phyloP scores from a whole-genome alignment of 30 jellyfish, hydroid and myxozoan genomes.

The Chrysaora quinquecirrha region DNA sequence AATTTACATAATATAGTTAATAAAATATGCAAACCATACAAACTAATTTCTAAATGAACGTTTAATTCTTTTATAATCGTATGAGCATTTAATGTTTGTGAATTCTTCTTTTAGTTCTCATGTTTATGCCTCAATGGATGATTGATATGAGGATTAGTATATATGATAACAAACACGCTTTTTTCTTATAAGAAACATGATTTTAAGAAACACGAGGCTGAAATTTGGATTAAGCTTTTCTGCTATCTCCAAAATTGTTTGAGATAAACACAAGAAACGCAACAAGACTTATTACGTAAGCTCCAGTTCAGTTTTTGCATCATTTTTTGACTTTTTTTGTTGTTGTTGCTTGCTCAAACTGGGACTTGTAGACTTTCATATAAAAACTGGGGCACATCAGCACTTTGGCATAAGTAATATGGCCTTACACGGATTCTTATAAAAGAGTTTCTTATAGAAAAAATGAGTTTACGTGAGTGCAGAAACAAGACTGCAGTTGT shows the following conservation, averaged over 20 bases:
- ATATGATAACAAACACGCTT: neutral
- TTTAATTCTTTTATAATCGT: neutral
- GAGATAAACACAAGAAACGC: neutral
- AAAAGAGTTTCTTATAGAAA: too few species aligned
- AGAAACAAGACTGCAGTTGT: too few species aligned
- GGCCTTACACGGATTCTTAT: too few species aligned
- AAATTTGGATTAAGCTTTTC: neutral
- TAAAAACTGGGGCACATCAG: slow-evolving; percentile 1
- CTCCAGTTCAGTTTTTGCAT: neutral
- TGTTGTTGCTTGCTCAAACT: neutral
- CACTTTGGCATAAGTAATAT: neutral
- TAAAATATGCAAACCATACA: neutral
- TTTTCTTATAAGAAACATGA: neutral
- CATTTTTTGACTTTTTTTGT: neutral
- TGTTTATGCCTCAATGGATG: neutral
- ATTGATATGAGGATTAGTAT: neutral
- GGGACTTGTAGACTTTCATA: slow-evolving; percentile 1
- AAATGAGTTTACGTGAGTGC: too few species aligned
- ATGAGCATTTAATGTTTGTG: neutral
- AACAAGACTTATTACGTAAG: neutral
- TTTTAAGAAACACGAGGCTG: neutral
- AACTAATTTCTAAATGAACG: neutral
- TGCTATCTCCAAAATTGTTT: neutral
- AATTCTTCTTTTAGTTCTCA: neutral
- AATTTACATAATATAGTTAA: too few species aligned